Percentiles rank a stretch among this genome's conserved stretches.
Conservation (phyloP, 2,888 invertebrate genomes). For the Chalcosyrphus nemorum region DNA sequence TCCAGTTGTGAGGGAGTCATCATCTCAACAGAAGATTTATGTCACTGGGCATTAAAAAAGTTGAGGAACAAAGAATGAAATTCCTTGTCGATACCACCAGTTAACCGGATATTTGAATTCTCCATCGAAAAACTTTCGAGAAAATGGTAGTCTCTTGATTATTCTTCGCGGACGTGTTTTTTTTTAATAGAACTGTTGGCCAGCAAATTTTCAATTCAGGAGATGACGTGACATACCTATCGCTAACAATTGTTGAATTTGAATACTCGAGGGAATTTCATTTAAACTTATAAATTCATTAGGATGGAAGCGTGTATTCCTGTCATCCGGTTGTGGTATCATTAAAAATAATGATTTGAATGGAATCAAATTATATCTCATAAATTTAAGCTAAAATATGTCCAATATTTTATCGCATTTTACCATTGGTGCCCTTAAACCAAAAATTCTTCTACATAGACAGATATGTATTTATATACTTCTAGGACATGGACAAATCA, state of each 20-base stretch:
- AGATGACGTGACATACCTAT: neutral
- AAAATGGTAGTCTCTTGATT: constrained; percentile 1
- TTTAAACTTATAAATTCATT: neutral
- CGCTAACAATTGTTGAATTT: neutral
- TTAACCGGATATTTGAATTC: neutral
- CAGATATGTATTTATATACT: no score
- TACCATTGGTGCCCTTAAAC: neutral
- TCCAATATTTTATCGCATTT: neutral
- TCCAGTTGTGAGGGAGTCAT: neutral
- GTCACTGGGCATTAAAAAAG: neutral
- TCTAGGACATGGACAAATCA: no score
- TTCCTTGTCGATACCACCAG: neutral
- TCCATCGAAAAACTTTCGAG: neutral
- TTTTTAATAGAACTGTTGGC: constrained; percentile 4
- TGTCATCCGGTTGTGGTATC: neutral
- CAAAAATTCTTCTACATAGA: no score
- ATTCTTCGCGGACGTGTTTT: constrained; percentile 30
- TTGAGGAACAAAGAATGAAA: neutral
- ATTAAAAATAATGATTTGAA: neutral
- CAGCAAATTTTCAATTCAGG: neutral
- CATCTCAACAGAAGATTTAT: neutral
- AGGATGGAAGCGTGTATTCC: neutral
- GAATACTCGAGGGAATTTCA: neutral
- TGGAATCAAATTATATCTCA: neutral
- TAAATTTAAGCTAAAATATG: neutral